Evolutionary conservation across 2,888 invertebrate species (phyloP).

Genomic region (Saturnia japonica): DNA sequence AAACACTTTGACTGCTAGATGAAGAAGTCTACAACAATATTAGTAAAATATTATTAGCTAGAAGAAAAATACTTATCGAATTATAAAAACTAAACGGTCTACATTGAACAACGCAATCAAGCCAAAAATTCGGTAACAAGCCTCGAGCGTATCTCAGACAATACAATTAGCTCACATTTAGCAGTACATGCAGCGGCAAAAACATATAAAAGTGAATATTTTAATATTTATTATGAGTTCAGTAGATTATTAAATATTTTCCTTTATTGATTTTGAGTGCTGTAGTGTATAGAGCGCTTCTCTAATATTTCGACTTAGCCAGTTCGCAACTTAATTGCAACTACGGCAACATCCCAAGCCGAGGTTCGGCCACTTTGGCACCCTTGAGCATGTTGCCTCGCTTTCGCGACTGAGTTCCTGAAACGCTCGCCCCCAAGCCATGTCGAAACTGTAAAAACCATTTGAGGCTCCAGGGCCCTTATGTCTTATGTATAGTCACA

Average conservation of each 20-base stretch:
- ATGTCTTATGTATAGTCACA: no score
- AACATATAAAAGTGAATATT: background rate
- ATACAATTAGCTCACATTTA: conserved; percentile 2
- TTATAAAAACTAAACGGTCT: conserved; percentile 6
- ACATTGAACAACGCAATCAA: conserved; percentile 7
- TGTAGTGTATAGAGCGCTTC: no score
- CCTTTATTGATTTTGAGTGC: background rate
- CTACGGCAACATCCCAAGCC: no score
- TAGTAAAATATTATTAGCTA: background rate
- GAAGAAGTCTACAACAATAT: background rate
- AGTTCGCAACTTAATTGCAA: no score
- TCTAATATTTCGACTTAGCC: no score
- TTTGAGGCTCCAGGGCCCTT: no score
- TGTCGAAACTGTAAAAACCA: no score
- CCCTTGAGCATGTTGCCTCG: no score
- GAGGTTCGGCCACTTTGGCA: no score
- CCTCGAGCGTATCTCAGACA: conserved; percentile 11
- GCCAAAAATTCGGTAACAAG: conserved; percentile 7
- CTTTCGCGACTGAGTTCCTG: no score
- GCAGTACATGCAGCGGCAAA: conserved; percentile 2
- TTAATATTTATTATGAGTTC: background rate
- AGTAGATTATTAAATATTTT: background rate
- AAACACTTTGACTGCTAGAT: background rate
- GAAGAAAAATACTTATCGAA: background rate
- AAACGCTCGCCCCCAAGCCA: no score